These are phyloP conservation scores for Pantala flavescens DNA, from an alignment of 1,140 invertebrate species.

Conservation along the genomic window DNA sequence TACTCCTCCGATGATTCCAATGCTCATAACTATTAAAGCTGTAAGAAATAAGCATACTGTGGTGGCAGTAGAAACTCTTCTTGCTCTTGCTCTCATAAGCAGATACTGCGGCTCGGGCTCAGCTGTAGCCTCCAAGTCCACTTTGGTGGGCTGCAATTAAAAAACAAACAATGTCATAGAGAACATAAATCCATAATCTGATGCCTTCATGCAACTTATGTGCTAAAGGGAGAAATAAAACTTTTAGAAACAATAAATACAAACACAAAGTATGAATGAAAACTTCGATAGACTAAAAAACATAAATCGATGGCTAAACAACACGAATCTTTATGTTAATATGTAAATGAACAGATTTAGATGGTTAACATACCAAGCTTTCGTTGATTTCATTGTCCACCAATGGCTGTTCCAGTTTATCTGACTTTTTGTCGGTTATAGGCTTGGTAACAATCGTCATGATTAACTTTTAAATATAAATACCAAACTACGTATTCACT, in stretches of 20 bases:
- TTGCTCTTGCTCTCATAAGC: constrained; percentile 37
- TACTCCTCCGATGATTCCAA: constrained; percentile 63
- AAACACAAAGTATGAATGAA: too few relatives aligned
- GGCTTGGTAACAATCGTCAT: constrained; percentile 60
- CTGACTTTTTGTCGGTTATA: constrained; percentile 48
- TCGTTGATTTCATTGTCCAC: constrained; percentile 35
- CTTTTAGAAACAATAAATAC: too few relatives aligned
- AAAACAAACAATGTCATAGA: constrained; percentile 14
- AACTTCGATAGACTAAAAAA: too few relatives aligned
- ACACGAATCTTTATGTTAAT: too few relatives aligned
- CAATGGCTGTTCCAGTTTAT: constrained; percentile 51
- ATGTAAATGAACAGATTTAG: too few relatives aligned
- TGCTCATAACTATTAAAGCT: constrained; percentile 57
- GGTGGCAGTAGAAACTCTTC: constrained; percentile 46
- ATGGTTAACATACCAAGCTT: not conserved
- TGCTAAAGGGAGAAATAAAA: too few relatives aligned
- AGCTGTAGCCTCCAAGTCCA: constrained; percentile 29
- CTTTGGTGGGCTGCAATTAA: constrained; percentile 23
- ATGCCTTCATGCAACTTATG: constrained; percentile 14
- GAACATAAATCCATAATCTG: constrained; percentile 18
- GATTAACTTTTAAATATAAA: constrained; percentile 19
- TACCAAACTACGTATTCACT: not conserved
- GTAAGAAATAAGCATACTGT: constrained; percentile 60
- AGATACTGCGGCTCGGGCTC: constrained; percentile 34
- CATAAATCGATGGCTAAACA: too few relatives aligned